Evolutionary conservation across 1,140 invertebrate species (phyloP), one percentile per base, ranked within the genome.

Genomic region (Agrilus planipennis): DNA sequence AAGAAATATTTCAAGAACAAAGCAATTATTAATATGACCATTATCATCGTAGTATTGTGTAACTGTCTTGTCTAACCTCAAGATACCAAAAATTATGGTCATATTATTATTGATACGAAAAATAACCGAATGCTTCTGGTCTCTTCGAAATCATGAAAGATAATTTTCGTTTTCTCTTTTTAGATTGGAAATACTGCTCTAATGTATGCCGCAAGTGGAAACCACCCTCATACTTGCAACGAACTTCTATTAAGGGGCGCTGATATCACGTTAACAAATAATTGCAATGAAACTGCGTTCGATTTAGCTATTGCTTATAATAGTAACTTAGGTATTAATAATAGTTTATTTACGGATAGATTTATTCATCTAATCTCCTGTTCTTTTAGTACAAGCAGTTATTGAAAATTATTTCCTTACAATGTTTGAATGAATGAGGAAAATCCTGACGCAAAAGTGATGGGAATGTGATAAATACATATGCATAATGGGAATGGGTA

Each of bases 121-220:
- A n/a, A n/a, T n/a, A n/a, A n/a, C n/a, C n/a, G n/a, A n/a, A n/a
- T n/a, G n/a, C n/a, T n/a, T n/a, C n/a, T n/a, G n/a, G n/a, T n/a
- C n/a, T n/a, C n/a, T n/a, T 41, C 18, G 19, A 23, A 30, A 19
- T 14, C 29, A 36, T 38, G 35, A 18, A 43, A 34, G 10, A 19
- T 20, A 28, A 32, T 25, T 25, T 5, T 25, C n/a, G n/a, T n/a
- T n/a, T n/a, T 47, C 45, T 49, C 51, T 39, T 65, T 71, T 28
- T 55, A 88, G 84, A 71, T 83, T 51, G 84, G 84, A 31, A 89
- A 86, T 56, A 88, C 86, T 31, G 79, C 87, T 10, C 64, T 93
- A 18, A 90, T 92, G 76, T 91, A 87, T 68, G 86, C 88, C 23
- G 83, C 84, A 9, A 76, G 77, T 56, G 83, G 80, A 25, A 86